Evolutionary conservation across 1,140 invertebrate species (phyloP), one percentile per base, ranked within the genome.

Genomic region (Heliconius himera): DNA sequence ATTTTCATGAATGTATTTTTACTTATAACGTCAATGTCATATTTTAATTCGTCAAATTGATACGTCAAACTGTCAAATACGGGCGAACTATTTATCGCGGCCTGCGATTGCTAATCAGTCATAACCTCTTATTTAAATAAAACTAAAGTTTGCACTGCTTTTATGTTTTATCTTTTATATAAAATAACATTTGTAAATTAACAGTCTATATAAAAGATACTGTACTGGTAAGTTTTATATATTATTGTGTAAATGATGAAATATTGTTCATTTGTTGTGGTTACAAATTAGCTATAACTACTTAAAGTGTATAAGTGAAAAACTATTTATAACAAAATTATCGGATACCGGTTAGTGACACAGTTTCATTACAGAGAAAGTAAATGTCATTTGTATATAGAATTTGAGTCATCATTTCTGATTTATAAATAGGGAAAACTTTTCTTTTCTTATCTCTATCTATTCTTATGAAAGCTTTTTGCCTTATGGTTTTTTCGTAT

Each of bases 251-350:
- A 56, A 66, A 66, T 66, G 22, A 66, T 29, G 22, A 66, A 66
- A 66, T 66, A 66, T 29, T 66, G 16, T 56, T 8, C 5, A 22
- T 6, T 56, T 26, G 60, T 66, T 60, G 11, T 29, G 60, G 13
- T 66, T 66, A 29, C 60, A 16, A 26, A 29, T 66, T 66, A 66
- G 9, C 49, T 51, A 51, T 18, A 29, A 26, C 13, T 66, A 66
- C 60, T 66, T 66, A 8, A 56, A 56, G 26, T 56, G 26, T 66
- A 6, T 66, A 66, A 26, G 11, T 66, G 60, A 29, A 56, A 56
- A 56, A 56, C 60, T 66, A 66, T 66, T 66, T 66, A 66, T 66
- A 66, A 66, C 60, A 29, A 66, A 66, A 22, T 66, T 66, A 66
- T 29, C 60, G 60, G 60, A 13, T n/a, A 29, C 60, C 60, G 60